These are phyloP conservation scores for Gallinago stenura DNA, from an alignment of 2,797 vertebrate genomes.

Conservation along the genomic window DNA sequence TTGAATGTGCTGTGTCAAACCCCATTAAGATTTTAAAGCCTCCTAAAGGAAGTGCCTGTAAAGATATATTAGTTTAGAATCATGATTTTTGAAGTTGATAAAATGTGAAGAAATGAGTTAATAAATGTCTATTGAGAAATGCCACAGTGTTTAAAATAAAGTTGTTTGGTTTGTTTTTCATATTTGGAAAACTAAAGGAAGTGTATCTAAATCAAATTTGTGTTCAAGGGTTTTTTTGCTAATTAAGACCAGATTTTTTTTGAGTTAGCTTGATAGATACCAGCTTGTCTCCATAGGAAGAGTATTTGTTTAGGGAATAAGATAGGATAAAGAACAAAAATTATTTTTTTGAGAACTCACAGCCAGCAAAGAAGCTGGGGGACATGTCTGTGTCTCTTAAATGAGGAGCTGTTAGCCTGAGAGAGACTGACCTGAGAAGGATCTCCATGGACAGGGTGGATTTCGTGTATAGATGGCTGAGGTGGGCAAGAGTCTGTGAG, in stretches of 20 bases:
- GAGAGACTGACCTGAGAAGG: not conserved
- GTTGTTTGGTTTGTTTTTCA: not conserved
- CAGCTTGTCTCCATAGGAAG: not conserved
- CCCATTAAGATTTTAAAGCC: constrained; percentile 30
- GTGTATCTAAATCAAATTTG: not conserved
- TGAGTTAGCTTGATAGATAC: not conserved
- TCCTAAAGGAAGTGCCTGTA: constrained; percentile 14
- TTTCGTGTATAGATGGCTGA: not conserved
- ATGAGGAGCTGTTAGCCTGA: not conserved
- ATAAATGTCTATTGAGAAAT: not conserved
- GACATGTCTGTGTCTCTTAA: not conserved
- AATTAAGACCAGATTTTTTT: not conserved
- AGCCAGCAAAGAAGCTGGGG: not conserved
- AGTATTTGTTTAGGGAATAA: not conserved
- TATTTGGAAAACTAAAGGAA: not conserved
- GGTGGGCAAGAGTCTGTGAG: not conserved
- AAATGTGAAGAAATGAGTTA: not conserved
- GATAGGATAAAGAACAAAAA: not conserved
- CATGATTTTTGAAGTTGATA: not conserved
- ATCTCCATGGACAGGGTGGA: not conserved
- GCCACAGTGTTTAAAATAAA: rapidly evolving
- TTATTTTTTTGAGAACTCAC: not conserved
- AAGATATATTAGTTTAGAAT: constrained; percentile 3
- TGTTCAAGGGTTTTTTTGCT: not conserved
- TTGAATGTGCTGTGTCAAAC: constrained; percentile 50